Evolutionary conservation across 2,888 invertebrate genomes (phyloP).

Genomic region (Osmoderma eremita): DNA sequence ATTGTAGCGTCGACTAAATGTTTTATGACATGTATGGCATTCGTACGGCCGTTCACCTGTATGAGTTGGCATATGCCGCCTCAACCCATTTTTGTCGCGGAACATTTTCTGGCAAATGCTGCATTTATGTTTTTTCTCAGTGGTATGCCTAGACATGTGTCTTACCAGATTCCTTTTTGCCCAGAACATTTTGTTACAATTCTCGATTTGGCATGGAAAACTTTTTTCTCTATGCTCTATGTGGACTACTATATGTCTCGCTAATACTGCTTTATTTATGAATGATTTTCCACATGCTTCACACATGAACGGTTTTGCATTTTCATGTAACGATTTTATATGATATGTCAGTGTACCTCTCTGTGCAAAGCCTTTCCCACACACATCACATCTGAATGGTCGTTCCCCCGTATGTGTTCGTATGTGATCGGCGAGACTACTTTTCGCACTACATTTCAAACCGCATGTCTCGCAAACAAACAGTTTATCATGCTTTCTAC

Average conservation of each 20-base stretch:
- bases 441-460: not conserved
- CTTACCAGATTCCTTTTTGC: conserved; percentile 11
- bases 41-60: conserved; percentile 40
- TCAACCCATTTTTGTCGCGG: conserved; percentile 34
- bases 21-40: conserved; percentile 28
- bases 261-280: not conserved
- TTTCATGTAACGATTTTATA: conserved; percentile 1
- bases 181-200: conserved; percentile 37
- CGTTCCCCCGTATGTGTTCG: conserved; percentile 22
- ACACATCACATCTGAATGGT: conserved; percentile 25
- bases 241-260: not conserved
- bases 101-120: conserved; percentile 39
- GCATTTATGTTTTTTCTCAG: conserved; percentile 32
- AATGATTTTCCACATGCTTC: conserved; percentile 13
- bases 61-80: conserved; percentile 38
- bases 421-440: conserved; percentile 11
- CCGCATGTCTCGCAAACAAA: conserved; percentile 2
- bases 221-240: conserved; percentile 8
- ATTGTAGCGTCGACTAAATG: conserved; percentile 32
- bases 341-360: conserved; percentile 14
- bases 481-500: not conserved
- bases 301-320: conserved; percentile 15
- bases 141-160: conserved; percentile 25
- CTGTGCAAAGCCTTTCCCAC: conserved; percentile 23
- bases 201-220: conserved; percentile 5